Evolutionary conservation across 23 tunicate genomes (phyloP).

Genomic region (Phallusia fumigata): DNA sequence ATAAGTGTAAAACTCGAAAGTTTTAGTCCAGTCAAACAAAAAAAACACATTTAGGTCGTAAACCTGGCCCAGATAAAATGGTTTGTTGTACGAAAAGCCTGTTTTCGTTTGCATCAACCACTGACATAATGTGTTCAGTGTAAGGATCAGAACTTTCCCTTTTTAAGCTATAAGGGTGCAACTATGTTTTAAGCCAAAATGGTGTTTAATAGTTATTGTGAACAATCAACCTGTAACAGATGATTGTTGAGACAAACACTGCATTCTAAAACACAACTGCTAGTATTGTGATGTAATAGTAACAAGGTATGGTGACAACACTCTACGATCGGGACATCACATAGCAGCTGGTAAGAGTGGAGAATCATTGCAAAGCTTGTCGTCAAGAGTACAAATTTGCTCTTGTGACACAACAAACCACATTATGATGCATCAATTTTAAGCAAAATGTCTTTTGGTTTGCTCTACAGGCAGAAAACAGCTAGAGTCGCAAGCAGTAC

Average conservation of each 20-base stretch:
- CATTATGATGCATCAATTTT: not conserved
- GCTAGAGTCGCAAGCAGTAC: not conserved
- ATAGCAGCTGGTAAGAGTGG: not conserved
- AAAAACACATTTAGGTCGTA: no score
- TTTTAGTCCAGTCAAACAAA: no score
- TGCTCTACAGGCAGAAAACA: not conserved
- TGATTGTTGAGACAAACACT: not conserved
- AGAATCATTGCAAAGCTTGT: not conserved
- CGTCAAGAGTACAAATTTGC: not conserved
- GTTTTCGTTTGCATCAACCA: no score
- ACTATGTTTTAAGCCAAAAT: no score
- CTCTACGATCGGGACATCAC: not conserved
- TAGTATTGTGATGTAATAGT: not conserved
- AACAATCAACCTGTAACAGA: no score
- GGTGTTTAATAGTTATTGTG: no score
- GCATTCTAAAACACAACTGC: not conserved
- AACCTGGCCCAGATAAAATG: no score
- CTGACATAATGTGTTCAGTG: no score
- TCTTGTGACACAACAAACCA: not conserved
- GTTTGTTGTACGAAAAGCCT: no score
- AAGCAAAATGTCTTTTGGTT: not conserved
- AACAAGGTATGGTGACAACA: not conserved
- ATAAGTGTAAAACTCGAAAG: no score
- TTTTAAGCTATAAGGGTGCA: no score
- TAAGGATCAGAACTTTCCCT: no score